A percentile compares a stretch with the other conserved stretches of the same genome.
Conservation (phyloP, 2,797 vertebrate species). For the Chloroceryle amazona region DNA sequence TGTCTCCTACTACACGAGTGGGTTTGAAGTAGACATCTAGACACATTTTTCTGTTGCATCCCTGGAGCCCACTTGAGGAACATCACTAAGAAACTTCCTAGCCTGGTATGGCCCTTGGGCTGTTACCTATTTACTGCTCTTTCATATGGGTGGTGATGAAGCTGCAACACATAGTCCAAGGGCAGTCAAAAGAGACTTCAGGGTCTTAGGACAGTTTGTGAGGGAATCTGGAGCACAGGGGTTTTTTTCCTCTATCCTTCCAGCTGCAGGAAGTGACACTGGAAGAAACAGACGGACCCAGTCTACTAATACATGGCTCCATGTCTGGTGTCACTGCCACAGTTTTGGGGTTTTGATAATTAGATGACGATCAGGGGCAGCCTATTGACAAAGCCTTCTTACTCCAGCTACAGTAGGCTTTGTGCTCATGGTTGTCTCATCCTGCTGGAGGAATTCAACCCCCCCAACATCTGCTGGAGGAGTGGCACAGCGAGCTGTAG, state of each 20-base stretch:
- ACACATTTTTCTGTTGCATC: background rate
- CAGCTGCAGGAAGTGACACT: fast-evolving
- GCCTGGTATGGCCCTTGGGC: background rate
- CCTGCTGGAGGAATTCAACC: background rate
- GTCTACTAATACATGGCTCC: background rate
- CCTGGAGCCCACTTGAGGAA: background rate
- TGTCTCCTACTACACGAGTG: background rate
- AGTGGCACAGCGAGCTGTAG: background rate
- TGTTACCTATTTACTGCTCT: background rate
- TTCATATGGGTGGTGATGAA: background rate
- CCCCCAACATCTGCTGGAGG: background rate
- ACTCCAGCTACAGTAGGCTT: background rate
- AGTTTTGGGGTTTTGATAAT: fast-evolving
- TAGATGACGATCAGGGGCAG: background rate
- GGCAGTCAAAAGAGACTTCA: background rate
- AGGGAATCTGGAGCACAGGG: background rate
- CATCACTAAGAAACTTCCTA: background rate
- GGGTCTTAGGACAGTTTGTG: background rate
- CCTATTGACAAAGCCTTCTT: background rate
- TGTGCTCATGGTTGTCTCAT: background rate
- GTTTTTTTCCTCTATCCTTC: background rate
- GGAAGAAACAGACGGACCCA: background rate
- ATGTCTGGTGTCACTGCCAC: background rate
- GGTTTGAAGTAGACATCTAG: background rate
- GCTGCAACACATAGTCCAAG: background rate